These are phyloP conservation scores for Argopecten irradians DNA, from an alignment of 1,140 invertebrate species.

Conservation along the genomic window DNA sequence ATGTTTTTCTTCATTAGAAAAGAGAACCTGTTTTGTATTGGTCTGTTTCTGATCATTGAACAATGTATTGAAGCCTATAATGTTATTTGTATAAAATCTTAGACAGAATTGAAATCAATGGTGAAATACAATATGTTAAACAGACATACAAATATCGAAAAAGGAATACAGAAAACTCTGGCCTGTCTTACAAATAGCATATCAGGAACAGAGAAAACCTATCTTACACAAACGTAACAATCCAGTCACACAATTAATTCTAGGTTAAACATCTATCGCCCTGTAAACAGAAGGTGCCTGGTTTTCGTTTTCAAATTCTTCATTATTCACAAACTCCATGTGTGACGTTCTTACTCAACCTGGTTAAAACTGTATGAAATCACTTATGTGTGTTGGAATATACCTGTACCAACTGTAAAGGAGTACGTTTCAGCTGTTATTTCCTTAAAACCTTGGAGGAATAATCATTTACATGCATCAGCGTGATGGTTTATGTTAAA, in stretches of 20 bases:
- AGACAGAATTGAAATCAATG: not conserved
- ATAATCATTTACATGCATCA: not conserved
- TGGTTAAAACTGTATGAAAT: too few species aligned
- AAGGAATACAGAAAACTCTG: too few species aligned
- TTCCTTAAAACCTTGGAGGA: not conserved
- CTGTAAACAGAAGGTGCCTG: not conserved
- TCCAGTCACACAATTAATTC: too few species aligned
- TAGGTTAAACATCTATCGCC: too few species aligned
- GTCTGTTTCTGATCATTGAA: not conserved
- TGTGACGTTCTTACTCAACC: not conserved
- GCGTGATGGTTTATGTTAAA: not conserved
- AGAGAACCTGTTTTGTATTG: not conserved
- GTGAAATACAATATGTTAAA: not conserved
- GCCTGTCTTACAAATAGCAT: too few species aligned
- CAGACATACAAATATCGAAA: not conserved
- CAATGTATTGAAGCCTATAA: not conserved
- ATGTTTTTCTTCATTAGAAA: conserved; percentile 19
- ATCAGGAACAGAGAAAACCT: too few species aligned
- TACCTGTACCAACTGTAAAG: not conserved
- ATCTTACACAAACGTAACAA: too few species aligned
- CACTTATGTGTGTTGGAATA: not conserved
- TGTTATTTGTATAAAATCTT: not conserved
- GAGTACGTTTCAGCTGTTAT: not conserved
- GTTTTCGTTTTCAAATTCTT: not conserved
- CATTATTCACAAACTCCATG: not conserved